Conservation (phyloP, 2,888 invertebrate genomes). For the Torymus aiolomorphi region DNA sequence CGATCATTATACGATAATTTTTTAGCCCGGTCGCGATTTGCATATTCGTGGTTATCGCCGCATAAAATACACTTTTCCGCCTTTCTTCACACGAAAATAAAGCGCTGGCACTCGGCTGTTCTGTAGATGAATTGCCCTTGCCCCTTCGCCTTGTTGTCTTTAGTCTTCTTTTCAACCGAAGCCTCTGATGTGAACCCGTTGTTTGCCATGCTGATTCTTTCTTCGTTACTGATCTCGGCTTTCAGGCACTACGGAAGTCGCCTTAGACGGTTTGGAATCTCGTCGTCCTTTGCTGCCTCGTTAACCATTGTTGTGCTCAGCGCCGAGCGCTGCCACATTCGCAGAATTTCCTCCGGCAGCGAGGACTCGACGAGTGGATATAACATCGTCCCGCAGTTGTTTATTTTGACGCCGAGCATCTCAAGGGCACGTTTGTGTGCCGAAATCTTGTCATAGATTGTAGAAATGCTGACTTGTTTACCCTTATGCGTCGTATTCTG, state of each 20-base stretch:
- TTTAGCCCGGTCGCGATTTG: conserved; percentile 57
- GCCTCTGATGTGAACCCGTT: conserved; percentile 39
- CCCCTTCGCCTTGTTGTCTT: conserved; percentile 12
- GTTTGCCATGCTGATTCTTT: conserved; percentile 56
- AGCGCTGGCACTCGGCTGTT: conserved; percentile 54
- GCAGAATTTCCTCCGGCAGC: conserved; percentile 63
- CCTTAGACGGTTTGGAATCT: conserved; percentile 34
- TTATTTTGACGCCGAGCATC: conserved; percentile 59
- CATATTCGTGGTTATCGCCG: conserved; percentile 57
- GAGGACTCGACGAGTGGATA: no score
- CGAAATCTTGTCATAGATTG: conserved; percentile 27
- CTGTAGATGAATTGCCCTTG: background rate
- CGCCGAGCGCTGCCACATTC: conserved; percentile 58
- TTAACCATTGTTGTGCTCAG: no score
- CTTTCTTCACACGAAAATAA: conserved; percentile 53
- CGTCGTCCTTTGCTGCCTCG: conserved; percentile 31
- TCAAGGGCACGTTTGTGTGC: conserved; percentile 61
- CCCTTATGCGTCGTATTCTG: background rate
- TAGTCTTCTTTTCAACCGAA: conserved; percentile 13
- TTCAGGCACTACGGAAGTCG: conserved; percentile 56
- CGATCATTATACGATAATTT: conserved; percentile 56
- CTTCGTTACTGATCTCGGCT: conserved; percentile 58
- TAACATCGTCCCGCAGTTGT: conserved; percentile 63
- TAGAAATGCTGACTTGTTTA: background rate
- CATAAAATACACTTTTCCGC: conserved; percentile 61